These are phyloP conservation scores for Drosophila cognata DNA, from an alignment of 2,888 invertebrate genomes.

Conservation along the genomic window DNA sequence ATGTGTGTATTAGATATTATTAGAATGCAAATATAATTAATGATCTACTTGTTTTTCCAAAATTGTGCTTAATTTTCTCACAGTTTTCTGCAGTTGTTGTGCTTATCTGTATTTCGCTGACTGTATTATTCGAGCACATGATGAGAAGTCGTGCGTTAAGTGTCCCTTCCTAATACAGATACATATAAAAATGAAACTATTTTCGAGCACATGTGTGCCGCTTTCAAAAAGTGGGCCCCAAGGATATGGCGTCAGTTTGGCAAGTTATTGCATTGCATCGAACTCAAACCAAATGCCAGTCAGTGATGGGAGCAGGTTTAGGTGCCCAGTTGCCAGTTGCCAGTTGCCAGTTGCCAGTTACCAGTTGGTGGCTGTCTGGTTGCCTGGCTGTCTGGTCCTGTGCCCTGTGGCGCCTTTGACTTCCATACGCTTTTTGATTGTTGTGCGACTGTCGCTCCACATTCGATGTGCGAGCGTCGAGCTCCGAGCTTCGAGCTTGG, in stretches of 20 bases:
- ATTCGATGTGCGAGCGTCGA: constrained; percentile 14
- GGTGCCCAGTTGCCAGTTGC: constrained; percentile 35
- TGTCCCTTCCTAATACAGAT: constrained; percentile 18
- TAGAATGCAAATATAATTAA: neutral
- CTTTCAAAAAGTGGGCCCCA: constrained; percentile 64
- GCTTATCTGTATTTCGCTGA: constrained; percentile 23
- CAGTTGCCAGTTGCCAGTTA: constrained; percentile 32
- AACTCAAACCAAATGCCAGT: constrained; percentile 23
- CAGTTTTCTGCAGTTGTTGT: neutral
- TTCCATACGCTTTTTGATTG: constrained; percentile 76
- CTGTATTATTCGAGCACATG: constrained; percentile 32
- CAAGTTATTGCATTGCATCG: constrained; percentile 71
- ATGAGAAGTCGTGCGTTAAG: constrained; percentile 52
- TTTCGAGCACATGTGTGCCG: constrained; percentile 21
- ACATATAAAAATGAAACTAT: constrained; percentile 10
- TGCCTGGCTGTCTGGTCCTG: constrained; percentile 20
- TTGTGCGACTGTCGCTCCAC: constrained; percentile 56
- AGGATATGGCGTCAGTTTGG: constrained; percentile 74
- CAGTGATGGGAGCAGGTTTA: constrained; percentile 26
- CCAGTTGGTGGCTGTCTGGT: constrained; percentile 1
- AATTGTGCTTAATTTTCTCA: neutral
- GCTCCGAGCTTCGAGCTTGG: constrained; percentile 1
- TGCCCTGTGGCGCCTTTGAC: constrained; percentile 73
- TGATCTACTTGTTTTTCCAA: neutral
- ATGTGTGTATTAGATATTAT: neutral